These are phyloP conservation scores for Orthonyx spaldingii DNA, from an alignment of 2,113 vertebrate genomes.

Conservation along the genomic window DNA sequence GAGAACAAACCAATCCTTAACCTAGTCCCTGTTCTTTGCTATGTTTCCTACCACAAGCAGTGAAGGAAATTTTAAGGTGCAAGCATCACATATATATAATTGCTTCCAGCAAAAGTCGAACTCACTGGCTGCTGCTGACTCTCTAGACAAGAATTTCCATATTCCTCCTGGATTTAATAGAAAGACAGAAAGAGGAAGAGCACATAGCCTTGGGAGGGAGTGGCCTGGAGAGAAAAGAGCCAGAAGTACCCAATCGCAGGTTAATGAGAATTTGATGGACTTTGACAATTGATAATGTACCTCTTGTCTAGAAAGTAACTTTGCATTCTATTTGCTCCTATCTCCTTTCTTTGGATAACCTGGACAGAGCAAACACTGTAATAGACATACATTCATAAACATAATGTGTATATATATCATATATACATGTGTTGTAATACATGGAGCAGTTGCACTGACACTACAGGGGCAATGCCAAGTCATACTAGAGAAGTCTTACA, in stretches of 20 bases:
- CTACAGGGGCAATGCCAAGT: background rate
- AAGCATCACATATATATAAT: background rate
- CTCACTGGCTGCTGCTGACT: background rate
- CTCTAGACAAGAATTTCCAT: background rate
- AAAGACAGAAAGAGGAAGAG: background rate
- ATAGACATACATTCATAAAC: background rate
- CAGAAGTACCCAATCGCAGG: background rate
- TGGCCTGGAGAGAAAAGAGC: background rate
- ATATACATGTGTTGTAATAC: rapidly evolving
- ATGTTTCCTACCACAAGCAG: rapidly evolving
- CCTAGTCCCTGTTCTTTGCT: background rate
- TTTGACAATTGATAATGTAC: background rate
- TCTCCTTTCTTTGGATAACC: background rate
- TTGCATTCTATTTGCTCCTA: background rate
- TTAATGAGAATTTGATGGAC: background rate
- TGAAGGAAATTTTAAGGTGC: background rate
- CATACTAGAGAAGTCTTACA: background rate
- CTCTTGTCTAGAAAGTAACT: background rate
- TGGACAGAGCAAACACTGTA: background rate
- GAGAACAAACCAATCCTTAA: background rate
- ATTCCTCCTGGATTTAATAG: background rate
- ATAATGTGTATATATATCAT: background rate
- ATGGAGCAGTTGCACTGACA: background rate
- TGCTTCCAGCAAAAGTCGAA: background rate
- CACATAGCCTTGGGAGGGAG: background rate